These are phyloP conservation scores for Drosophila micromelanica DNA, from an alignment of 1,140 invertebrate genomes.

Conservation along the genomic window DNA sequence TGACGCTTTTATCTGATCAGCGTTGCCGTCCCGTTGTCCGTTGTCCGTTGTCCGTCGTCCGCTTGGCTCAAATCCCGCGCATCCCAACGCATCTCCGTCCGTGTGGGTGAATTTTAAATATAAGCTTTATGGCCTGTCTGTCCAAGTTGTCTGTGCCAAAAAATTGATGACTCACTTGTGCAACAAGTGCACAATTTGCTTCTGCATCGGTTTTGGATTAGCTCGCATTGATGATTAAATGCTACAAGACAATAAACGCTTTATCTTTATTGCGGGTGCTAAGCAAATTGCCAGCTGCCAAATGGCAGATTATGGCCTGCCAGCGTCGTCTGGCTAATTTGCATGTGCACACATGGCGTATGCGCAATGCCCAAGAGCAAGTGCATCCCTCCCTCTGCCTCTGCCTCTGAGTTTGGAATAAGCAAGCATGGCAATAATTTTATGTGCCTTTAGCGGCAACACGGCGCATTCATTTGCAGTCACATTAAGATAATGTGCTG, in stretches of 20 bases:
- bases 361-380: constrained; percentile 28
- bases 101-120: constrained; percentile 67
- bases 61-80: constrained; percentile 5
- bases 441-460: constrained; percentile 26
- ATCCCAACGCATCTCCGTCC: constrained; percentile 1
- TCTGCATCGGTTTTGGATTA: constrained; percentile 14
- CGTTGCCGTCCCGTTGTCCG: constrained; percentile 2
- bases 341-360: constrained; percentile 37
- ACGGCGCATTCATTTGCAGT: constrained; percentile 72
- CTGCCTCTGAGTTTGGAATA: constrained; percentile 16
- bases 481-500: constrained; percentile 80
- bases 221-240: constrained; percentile 71
- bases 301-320: constrained; percentile 61
- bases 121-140: constrained; percentile 54
- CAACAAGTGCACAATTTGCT: constrained; percentile 70
- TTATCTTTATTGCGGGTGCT: constrained; percentile 73
- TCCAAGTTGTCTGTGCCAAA: constrained; percentile 30
- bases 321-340: constrained; percentile 47
- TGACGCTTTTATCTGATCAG: constrained; percentile 75
- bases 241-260: constrained; percentile 77
- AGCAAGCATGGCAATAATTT: constrained; percentile 21
- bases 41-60: not conserved
- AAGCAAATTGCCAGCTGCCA: constrained; percentile 74
- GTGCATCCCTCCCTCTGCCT: too few species aligned
- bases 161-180: constrained; percentile 76